Percentiles rank a stretch among this genome's conserved stretches.
Conservation (phyloP, 2,888 invertebrate genomes). For the Oasisia sp. region DNA sequence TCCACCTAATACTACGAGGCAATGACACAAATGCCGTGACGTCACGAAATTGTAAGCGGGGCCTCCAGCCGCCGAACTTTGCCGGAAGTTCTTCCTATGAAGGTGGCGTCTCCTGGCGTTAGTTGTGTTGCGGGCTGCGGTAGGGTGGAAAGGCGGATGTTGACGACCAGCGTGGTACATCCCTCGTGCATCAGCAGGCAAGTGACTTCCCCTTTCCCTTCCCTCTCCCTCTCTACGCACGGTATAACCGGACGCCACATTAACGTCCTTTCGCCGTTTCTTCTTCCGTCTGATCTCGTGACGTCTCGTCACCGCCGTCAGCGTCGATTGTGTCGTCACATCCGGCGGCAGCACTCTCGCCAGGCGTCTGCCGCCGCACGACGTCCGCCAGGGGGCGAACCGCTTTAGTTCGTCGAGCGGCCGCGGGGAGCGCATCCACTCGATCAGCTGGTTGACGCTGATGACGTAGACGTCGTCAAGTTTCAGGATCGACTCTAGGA, state of each 20-base stretch:
- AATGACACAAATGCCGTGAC: neutral
- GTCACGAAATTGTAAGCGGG: neutral
- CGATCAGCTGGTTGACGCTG: conserved; percentile 50
- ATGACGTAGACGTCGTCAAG: conserved; percentile 58
- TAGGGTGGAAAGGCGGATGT: neutral
- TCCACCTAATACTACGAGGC: neutral
- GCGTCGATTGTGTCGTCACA: neutral
- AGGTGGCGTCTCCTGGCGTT: neutral
- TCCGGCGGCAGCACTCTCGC: neutral
- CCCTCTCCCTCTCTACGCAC: neutral
- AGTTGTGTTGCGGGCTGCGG: neutral
- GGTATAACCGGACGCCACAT: neutral
- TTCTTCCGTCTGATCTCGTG: neutral
- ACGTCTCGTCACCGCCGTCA: neutral
- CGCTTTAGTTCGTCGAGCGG: conserved; percentile 46
- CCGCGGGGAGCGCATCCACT: conserved; percentile 55
- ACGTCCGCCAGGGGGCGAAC: conserved; percentile 55
- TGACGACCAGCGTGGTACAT: neutral
- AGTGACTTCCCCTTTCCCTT: neutral
- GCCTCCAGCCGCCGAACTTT: neutral
- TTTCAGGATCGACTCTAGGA: conserved; percentile 50
- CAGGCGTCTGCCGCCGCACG: conserved; percentile 24
- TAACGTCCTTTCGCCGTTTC: neutral
- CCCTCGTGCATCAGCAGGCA: neutral
- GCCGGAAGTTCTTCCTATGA: neutral